These are phyloP conservation scores for Himalopsyche anomala DNA, from an alignment of 2,888 invertebrate genomes.

Conservation along the genomic window DNA sequence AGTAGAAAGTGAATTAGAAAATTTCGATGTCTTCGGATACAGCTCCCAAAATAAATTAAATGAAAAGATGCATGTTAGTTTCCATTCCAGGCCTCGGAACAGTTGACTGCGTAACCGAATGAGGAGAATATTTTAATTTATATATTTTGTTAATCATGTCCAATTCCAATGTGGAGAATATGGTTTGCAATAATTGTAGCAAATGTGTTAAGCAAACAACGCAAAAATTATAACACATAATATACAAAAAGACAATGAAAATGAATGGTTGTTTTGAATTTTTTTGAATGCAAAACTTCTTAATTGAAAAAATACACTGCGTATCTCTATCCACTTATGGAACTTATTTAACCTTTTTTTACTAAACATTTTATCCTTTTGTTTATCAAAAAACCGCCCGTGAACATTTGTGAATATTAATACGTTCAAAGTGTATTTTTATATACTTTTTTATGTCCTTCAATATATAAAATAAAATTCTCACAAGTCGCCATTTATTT, in stretches of 20 bases:
- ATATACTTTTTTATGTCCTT: not conserved
- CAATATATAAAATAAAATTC: not conserved
- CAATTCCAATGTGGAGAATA: no score
- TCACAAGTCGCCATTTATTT: not conserved
- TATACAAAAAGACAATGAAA: not conserved
- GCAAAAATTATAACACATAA: not conserved
- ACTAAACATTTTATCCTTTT: not conserved
- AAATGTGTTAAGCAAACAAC: not conserved
- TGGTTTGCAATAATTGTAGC: no score
- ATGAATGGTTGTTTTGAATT: not conserved
- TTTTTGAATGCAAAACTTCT: not conserved
- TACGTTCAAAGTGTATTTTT: not conserved
- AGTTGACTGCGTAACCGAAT: no score
- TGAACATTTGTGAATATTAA: not conserved
- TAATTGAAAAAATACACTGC: not conserved
- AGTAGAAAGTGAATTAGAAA: no score
- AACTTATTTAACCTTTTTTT: slow-evolving; percentile 11
- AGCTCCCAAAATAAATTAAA: no score
- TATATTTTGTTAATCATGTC: no score
- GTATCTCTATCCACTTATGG: not conserved
- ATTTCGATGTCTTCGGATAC: no score
- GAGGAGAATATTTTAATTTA: no score
- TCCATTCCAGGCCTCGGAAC: no score
- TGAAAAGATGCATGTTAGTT: no score
- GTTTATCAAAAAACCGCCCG: not conserved